A percentile compares a stretch with the other conserved stretches of the same genome.
These are phyloP conservation scores for Neodiprion lecontei DNA, from an alignment of 1,140 invertebrate species.

Conservation along the genomic window DNA sequence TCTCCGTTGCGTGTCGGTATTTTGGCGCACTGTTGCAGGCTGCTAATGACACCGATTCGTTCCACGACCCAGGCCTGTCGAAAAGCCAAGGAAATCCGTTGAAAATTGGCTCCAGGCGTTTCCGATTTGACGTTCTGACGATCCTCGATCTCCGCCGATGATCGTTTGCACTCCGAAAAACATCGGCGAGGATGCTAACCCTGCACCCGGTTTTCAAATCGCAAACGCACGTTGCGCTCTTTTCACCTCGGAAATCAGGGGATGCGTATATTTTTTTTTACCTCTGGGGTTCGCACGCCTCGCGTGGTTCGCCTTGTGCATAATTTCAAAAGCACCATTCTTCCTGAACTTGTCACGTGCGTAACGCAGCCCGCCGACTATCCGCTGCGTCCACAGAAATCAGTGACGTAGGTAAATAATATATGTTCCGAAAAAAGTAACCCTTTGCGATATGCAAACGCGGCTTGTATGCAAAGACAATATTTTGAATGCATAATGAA, in stretches of 20 bases:
- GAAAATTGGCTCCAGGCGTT: background rate
- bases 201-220: background rate
- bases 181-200: too few relatives aligned
- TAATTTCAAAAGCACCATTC: too few relatives aligned
- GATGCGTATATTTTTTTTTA: background rate
- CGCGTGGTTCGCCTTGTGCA: too few relatives aligned
- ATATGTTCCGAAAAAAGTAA: constrained; percentile 4
- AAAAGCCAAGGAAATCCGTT: background rate
- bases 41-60: background rate
- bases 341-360: background rate
- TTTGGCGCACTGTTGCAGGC: background rate
- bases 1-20: background rate
- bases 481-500: constrained; percentile 53
- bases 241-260: background rate
- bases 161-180: too few relatives aligned
- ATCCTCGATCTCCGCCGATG: too few relatives aligned
- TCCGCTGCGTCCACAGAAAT: background rate
- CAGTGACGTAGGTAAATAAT: constrained; percentile 14
- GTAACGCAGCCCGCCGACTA: background rate
- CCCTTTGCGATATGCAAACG: constrained; percentile 19
- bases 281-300: background rate
- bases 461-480: constrained; percentile 39
- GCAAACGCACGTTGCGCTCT: background rate
- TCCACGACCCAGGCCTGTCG: background rate
- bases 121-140: background rate